These are phyloP conservation scores for Sparidentex hasta DNA, from an alignment of 2,797 vertebrate genomes.

Conservation along the genomic window DNA sequence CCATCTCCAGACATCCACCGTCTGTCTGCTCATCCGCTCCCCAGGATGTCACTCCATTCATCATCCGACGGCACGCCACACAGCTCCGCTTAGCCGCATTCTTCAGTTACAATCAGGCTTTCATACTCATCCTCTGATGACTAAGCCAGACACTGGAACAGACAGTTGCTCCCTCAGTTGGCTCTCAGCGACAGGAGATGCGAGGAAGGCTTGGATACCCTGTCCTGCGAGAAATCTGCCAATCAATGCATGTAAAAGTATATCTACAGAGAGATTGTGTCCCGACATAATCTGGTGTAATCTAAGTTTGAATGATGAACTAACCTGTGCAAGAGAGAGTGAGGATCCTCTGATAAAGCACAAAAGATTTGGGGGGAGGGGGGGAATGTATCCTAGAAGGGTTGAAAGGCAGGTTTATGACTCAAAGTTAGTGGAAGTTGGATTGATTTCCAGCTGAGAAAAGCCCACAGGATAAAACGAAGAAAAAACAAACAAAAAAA, in stretches of 20 bases:
- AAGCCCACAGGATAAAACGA: conserved; percentile 16
- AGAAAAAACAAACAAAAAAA: too few species aligned
- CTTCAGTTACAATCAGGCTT: conserved; percentile 82
- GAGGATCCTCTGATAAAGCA: conserved; percentile 20
- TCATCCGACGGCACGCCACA: conserved; percentile 72
- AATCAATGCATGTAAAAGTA: conserved; percentile 21
- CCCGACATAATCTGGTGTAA: conserved; percentile 10
- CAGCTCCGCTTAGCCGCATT: conserved; percentile 64
- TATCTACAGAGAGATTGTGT: conserved; percentile 20
- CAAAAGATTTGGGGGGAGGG: background rate
- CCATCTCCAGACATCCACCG: conserved; percentile 66
- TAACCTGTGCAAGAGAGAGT: background rate
- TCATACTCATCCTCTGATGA: conserved; percentile 80
- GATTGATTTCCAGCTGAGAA: conserved; percentile 23
- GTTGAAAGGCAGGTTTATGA: conserved; percentile 13
- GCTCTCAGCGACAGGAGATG: conserved; percentile 39
- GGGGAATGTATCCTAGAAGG: background rate
- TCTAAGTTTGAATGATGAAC: conserved; percentile 11
- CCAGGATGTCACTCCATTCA: conserved; percentile 80
- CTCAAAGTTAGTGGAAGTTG: background rate
- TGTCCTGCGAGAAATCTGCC: conserved; percentile 35
- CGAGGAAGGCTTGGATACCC: conserved; percentile 44
- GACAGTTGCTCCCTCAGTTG: conserved; percentile 69
- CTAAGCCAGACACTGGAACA: conserved; percentile 74
- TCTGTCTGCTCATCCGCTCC: conserved; percentile 72